These are phyloP conservation scores for Mystacides longicornis DNA, from an alignment of 2,888 invertebrate species.

Conservation along the genomic window DNA sequence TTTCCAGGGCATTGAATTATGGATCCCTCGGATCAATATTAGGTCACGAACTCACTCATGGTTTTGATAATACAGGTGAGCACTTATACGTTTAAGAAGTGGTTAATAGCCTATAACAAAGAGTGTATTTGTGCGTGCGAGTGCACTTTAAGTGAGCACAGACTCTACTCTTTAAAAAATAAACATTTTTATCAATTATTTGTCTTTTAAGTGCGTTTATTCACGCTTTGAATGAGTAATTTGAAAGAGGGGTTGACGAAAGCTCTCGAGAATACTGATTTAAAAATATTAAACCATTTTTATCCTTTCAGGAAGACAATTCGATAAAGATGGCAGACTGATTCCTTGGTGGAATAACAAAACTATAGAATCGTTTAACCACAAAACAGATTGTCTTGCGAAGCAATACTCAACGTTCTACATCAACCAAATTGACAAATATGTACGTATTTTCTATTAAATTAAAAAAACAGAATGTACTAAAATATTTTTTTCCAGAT, in stretches of 20 bases:
- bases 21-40: slow-evolving; percentile 72
- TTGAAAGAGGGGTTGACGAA: too few relatives aligned
- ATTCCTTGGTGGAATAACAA: slow-evolving; percentile 85
- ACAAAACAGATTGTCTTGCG: slow-evolving; percentile 75
- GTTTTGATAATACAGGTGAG: slow-evolving; percentile 48
- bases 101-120: too few relatives aligned
- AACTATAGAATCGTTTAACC: slow-evolving; percentile 67
- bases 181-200: neutral
- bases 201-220: too few relatives aligned
- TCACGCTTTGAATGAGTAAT: too few relatives aligned
- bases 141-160: too few relatives aligned
- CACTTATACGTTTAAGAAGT: neutral
- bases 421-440: slow-evolving; percentile 53
- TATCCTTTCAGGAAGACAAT: slow-evolving; percentile 68
- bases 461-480: too few relatives aligned
- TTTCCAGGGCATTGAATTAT: slow-evolving; percentile 67
- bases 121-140: too few relatives aligned
- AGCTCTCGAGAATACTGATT: too few relatives aligned
- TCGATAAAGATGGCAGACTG: slow-evolving; percentile 77
- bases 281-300: too few relatives aligned
- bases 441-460: too few relatives aligned
- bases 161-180: neutral
- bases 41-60: slow-evolving; percentile 66
- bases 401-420: slow-evolving; percentile 71
- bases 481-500: too few relatives aligned